phyloP scores from a whole-genome alignment of 2,888 invertebrate species.

The Agapostemon virescens region DNA sequence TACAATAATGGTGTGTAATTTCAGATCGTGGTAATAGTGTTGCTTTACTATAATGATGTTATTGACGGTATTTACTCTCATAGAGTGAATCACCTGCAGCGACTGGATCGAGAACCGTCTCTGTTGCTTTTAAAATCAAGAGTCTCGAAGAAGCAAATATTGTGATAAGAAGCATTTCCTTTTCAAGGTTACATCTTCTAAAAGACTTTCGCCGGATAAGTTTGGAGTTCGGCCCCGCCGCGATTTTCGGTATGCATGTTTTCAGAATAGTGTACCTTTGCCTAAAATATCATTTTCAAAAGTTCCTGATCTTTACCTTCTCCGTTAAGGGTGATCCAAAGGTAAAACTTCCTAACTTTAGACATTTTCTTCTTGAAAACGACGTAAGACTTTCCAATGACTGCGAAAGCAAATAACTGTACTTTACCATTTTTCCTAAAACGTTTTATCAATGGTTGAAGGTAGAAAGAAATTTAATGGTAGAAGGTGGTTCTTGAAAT shows the following conservation, averaged over 20 bases:
- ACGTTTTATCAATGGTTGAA: too few species aligned
- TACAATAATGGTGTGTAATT: too few species aligned
- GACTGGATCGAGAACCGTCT: neutral
- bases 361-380: neutral
- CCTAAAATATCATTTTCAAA: conserved; percentile 4
- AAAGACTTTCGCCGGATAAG: neutral
- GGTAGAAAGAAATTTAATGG: too few species aligned
- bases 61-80: neutral
- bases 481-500: too few species aligned
- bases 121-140: neutral
- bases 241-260: neutral
- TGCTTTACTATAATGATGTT: neutral
- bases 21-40: too few species aligned
- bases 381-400: neutral
- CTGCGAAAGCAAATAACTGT: neutral
- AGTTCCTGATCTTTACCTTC: neutral
- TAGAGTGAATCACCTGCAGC: neutral
- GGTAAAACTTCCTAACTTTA: neutral
- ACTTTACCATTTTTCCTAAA: neutral
- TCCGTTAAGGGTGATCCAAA: neutral
- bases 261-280: neutral
- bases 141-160: neutral
- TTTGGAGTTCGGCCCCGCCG: neutral
- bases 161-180: neutral
- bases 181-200: neutral